These are phyloP conservation scores for Hemithea aestivaria DNA, from an alignment of 2,888 invertebrate species.

Conservation along the genomic window DNA sequence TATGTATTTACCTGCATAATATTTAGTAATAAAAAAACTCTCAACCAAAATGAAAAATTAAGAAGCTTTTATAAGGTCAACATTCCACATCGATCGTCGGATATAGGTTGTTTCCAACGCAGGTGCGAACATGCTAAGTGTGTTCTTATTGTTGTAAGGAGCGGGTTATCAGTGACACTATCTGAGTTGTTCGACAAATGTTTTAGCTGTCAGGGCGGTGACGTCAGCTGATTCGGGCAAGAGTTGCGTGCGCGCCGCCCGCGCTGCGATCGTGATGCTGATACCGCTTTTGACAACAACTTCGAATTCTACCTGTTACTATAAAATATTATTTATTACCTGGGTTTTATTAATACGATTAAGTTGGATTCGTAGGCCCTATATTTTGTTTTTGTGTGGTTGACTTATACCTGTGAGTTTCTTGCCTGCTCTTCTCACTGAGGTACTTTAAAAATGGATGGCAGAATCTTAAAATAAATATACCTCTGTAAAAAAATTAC, in stretches of 20 bases:
- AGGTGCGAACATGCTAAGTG: slow-evolving; percentile 79
- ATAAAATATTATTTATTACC: too few species aligned
- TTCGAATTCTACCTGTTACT: slow-evolving; percentile 2
- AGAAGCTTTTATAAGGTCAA: too few species aligned
- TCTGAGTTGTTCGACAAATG: slow-evolving; percentile 76
- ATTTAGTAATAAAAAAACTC: slow-evolving; percentile 26
- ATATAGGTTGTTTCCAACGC: slow-evolving; percentile 64
- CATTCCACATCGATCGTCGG: slow-evolving; percentile 52
- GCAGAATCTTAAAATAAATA: too few species aligned
- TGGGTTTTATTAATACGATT: too few species aligned
- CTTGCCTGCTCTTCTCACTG: too few species aligned
- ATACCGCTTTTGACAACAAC: slow-evolving; percentile 45
- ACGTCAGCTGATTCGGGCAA: slow-evolving; percentile 71
- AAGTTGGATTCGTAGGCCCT: too few species aligned
- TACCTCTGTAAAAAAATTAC: too few species aligned
- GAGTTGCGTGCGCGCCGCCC: slow-evolving; percentile 41
- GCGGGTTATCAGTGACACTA: slow-evolving; percentile 78
- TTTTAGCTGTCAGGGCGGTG: slow-evolving; percentile 76
- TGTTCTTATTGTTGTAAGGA: slow-evolving; percentile 77
- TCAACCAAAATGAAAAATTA: slow-evolving; percentile 27
- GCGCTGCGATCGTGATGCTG: slow-evolving; percentile 50
- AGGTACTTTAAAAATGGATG: too few species aligned
- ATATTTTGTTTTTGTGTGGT: too few species aligned
- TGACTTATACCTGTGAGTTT: too few species aligned
- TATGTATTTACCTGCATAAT: too few species aligned